phyloP scores from a whole-genome alignment of 2,113 vertebrate genomes.

The Sinocyclocheilus maitianheensis region DNA sequence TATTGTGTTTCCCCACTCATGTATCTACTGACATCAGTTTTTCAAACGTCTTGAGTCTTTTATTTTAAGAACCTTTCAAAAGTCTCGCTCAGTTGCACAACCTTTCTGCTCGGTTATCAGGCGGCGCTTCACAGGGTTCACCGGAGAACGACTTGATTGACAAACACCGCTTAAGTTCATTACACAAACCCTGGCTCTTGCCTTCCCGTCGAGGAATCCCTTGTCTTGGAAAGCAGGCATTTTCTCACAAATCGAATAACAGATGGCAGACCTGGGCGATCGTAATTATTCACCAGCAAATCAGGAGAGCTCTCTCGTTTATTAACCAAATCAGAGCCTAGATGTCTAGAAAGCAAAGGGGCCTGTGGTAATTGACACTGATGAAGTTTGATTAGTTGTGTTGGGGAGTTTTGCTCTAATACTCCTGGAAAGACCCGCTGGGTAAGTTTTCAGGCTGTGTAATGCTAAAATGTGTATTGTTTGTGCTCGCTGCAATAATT shows the following conservation, averaged over 20 bases:
- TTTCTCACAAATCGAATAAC: slow-evolving; percentile 25
- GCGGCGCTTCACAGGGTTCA: background rate
- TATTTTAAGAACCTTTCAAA: slow-evolving; percentile 17
- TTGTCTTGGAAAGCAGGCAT: background rate
- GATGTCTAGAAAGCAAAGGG: background rate
- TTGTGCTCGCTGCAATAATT: background rate
- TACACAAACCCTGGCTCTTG: background rate
- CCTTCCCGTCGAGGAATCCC: background rate
- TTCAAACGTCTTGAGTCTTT: background rate
- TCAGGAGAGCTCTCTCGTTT: background rate
- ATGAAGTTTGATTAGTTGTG: slow-evolving; percentile 37
- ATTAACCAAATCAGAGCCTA: slow-evolving; percentile 35
- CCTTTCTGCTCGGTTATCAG: background rate
- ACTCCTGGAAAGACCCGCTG: background rate
- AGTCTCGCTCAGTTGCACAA: background rate
- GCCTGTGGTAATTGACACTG: slow-evolving; percentile 40
- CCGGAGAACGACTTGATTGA: background rate
- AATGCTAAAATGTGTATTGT: background rate
- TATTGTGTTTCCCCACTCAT: background rate
- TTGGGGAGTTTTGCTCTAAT: background rate
- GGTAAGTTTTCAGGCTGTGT: background rate
- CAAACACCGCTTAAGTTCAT: slow-evolving; percentile 6
- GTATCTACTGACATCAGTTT: background rate
- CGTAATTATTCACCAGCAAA: slow-evolving; percentile 37
- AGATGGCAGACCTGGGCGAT: slow-evolving; percentile 40